Evolutionary conservation across 2,888 invertebrate species (phyloP).

Genomic region (Bruchidius siliquastri): DNA sequence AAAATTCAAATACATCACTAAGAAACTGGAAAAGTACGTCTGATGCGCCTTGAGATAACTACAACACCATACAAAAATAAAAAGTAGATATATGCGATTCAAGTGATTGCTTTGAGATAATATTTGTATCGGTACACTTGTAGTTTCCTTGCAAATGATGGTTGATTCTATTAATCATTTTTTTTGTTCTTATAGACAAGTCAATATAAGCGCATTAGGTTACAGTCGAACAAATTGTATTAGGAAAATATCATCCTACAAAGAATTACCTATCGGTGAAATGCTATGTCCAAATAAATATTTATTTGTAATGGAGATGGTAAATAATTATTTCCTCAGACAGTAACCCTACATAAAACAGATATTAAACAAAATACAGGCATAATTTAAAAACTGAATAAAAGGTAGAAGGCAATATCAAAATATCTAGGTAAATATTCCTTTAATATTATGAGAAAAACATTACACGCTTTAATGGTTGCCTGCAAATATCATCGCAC

Average conservation of each 20-base stretch:
- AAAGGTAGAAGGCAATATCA: too few species aligned
- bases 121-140: constrained; percentile 7
- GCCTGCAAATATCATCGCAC: too few species aligned
- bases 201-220: constrained; percentile 22
- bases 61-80: neutral
- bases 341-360: too few species aligned
- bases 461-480: too few species aligned
- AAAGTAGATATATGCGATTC: neutral
- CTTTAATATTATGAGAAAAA: too few species aligned
- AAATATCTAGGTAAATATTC: too few species aligned
- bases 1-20: neutral
- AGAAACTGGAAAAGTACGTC: neutral
- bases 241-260: neutral
- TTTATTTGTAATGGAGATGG: too few species aligned
- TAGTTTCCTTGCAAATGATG: constrained; percentile 7
- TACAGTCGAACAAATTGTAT: constrained; percentile 14
- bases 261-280: too few species aligned
- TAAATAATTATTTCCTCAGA: too few species aligned
- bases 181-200: constrained; percentile 14
- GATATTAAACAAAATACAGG: too few species aligned
- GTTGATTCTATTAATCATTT: constrained; percentile 5
- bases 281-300: too few species aligned
- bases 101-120: neutral
- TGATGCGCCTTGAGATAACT: neutral
- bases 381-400: too few species aligned